Evolutionary conservation across 2,888 invertebrate species (phyloP), one percentile per base, ranked within the genome.

Genomic region (Unio pictorum): DNA sequence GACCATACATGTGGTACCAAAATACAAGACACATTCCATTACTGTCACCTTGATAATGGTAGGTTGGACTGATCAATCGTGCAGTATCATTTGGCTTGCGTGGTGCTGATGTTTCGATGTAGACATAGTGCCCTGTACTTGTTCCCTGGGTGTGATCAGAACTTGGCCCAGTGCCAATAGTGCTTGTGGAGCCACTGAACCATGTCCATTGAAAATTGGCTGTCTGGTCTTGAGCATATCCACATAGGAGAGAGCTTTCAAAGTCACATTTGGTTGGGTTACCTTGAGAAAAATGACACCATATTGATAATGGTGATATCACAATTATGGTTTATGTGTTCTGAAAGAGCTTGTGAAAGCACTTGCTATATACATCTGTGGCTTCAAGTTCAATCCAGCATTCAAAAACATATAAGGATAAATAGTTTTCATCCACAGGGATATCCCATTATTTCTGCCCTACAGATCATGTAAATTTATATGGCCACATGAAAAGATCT

Each of bases 1-100:
- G 64, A 15, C 85, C 84, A 65, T 83, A 82, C 86, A 88, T 86
- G 69, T 88, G 84, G 70, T 81, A 85, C 82, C 81, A 86, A 75
- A 86, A 87, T 28, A 65, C 68, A 54, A 81, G 45, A 73, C 81
- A 81, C 57, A 73, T 75, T 8, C 71, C 55, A 60, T 69, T 45
- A 45, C 45, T 45, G 45, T 45, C 45, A 45, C 71, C 75, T 72
- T 76, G 77, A 34, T 70, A 63, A n/a, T 71, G 61, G 63, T 79
- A 81, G 11, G 28, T 3, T 2, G 81, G 82, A 59, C 82, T 84
- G 8, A 78, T 68, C 3, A 87, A 65, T 58, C 84, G 76, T 34
- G 86, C 81, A 26, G 79, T 82, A 61, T 82, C 81, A 71, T 81
- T 78, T 4, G 71, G 72, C 28, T 69, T 63, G 30, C 83, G 76